Percentiles rank a stretch among this genome's conserved stretches.
phyloP scores from a whole-genome alignment of 2,797 vertebrate species.

The Crypturellus tataupa region DNA sequence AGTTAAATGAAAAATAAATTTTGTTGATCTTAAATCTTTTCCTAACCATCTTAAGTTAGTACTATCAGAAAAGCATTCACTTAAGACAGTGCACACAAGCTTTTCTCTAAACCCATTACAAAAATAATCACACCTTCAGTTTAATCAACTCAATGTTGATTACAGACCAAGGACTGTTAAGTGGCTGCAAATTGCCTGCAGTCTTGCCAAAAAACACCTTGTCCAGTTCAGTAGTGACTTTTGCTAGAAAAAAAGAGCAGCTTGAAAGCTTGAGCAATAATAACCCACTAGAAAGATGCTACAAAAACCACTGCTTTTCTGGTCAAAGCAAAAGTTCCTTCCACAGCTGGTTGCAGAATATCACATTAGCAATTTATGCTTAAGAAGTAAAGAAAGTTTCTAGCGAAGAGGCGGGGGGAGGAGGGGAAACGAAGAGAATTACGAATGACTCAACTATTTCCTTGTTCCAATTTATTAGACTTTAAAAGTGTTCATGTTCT shows the following conservation, averaged over 20 bases:
- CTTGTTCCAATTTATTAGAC: slow-evolving; percentile 50
- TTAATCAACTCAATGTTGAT: slow-evolving; percentile 4
- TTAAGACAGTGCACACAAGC: slow-evolving; percentile 9
- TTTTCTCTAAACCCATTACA: slow-evolving; percentile 36
- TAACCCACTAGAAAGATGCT: not conserved
- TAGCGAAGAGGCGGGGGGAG: not conserved
- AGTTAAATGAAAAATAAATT: slow-evolving; percentile 9
- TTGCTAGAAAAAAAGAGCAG: not conserved
- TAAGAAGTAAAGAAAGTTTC: slow-evolving; percentile 35
- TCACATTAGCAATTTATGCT: not conserved
- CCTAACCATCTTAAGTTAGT: not conserved
- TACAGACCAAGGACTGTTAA: slow-evolving; percentile 34
- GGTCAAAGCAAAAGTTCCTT: not conserved
- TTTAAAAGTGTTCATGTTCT: slow-evolving; percentile 57
- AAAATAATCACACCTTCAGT: slow-evolving; percentile 31
- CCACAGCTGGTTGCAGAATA: not conserved
- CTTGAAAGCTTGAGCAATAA: not conserved
- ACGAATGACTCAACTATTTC: slow-evolving; percentile 60
- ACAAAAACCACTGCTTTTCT: not conserved
- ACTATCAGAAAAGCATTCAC: not conserved
- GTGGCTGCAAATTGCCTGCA: slow-evolving; percentile 50
- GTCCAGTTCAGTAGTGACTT: not conserved
- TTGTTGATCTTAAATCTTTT: not conserved
- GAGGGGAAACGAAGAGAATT: not conserved
- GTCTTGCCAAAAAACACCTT: not conserved